Conservation (phyloP, 2,797 vertebrate genomes). For the Pantherophis vulpinus region DNA sequence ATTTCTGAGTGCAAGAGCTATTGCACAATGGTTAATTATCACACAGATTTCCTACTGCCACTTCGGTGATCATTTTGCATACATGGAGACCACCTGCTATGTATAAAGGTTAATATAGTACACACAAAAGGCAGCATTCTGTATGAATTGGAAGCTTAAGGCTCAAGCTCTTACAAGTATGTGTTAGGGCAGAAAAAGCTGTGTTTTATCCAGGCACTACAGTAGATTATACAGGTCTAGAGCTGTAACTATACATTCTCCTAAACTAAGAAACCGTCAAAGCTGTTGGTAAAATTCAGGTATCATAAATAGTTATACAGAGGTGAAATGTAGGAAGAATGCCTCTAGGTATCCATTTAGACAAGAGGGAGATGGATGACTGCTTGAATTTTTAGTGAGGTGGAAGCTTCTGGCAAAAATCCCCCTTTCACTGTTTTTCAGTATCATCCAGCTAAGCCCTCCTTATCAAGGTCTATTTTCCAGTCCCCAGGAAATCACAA, state of each 20-base stretch:
- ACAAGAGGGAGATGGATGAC: neutral
- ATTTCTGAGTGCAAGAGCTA: neutral
- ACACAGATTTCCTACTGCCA: neutral
- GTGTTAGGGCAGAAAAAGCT: neutral
- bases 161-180: too few relatives aligned
- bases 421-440: neutral
- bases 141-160: neutral
- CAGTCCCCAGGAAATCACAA: neutral
- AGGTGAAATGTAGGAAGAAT: neutral
- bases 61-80: neutral
- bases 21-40: neutral
- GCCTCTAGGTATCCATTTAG: neutral
- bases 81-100: neutral
- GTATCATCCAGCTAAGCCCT: neutral
- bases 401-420: accelerated
- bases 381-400: neutral
- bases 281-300: neutral
- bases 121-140: neutral
- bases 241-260: neutral
- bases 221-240: neutral
- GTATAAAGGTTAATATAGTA: neutral
- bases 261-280: neutral
- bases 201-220: neutral
- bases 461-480: neutral
- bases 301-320: neutral